phyloP scores from a whole-genome alignment of 2,113 vertebrate species.

The Turnix velox region DNA sequence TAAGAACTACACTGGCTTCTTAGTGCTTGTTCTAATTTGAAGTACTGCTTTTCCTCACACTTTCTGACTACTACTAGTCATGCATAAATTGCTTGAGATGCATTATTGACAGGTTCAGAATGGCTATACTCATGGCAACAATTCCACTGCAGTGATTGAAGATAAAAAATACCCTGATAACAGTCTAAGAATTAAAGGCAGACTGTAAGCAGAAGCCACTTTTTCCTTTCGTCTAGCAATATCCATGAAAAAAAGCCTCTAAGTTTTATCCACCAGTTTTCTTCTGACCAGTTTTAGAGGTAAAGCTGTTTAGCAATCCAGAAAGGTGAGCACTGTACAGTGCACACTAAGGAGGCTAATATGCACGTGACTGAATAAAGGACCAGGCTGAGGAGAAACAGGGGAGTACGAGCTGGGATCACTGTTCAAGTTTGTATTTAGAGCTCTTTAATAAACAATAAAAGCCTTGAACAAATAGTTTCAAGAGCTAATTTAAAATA shows the following conservation, averaged over 20 bases:
- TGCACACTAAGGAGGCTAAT: background rate
- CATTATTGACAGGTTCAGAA: background rate
- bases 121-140: background rate
- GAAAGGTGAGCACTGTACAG: background rate
- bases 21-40: background rate
- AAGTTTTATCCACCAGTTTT: background rate
- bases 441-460: slow-evolving; percentile 1
- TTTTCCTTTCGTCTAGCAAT: background rate
- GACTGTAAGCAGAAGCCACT: background rate
- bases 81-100: accelerated
- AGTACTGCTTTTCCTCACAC: background rate
- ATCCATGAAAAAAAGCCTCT: background rate
- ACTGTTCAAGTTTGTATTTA: background rate
- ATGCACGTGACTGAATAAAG: background rate
- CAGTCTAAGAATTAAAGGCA: background rate
- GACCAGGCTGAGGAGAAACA: background rate
- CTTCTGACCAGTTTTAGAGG: background rate
- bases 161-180: too few species aligned
- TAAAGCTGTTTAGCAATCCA: background rate
- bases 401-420: background rate
- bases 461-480: slow-evolving; percentile 30
- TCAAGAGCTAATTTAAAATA: slow-evolving; percentile 27
- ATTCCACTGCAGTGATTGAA: background rate
- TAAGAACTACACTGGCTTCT: background rate
- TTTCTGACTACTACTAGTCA: background rate